Conservation (phyloP, 1,140 invertebrate genomes). For the Kradibia gibbosae region DNA sequence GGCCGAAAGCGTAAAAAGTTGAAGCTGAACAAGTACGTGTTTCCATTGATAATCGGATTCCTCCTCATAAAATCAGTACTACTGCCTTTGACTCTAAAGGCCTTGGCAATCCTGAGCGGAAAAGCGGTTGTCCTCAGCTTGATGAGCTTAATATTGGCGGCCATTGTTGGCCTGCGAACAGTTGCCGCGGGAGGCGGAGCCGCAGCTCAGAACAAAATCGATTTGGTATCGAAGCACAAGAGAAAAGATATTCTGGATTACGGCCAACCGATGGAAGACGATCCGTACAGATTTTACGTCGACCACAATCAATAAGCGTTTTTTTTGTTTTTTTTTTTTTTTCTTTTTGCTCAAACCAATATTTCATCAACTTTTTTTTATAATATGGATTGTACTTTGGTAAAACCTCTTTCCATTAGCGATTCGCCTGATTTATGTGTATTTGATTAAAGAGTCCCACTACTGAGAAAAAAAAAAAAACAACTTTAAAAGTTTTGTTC, state of each 20-base stretch:
- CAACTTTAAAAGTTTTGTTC: too few species aligned
- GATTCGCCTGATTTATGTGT: too few species aligned
- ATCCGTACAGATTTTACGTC: constrained; percentile 63
- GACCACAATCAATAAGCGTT: constrained; percentile 52
- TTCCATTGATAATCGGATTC: constrained; percentile 76
- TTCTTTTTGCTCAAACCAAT: too few species aligned
- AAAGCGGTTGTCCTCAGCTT: constrained; percentile 76
- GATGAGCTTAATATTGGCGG: constrained; percentile 73
- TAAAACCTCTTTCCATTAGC: too few species aligned
- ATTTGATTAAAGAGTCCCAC: too few species aligned
- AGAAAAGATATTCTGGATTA: constrained; percentile 62
- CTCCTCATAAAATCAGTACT: constrained; percentile 77
- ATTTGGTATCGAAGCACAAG: constrained; percentile 65
- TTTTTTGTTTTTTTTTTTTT: too few species aligned
- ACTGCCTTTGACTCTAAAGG: constrained; percentile 77
- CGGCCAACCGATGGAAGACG: constrained; percentile 53
- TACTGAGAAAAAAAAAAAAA: too few species aligned
- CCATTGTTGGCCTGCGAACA: constrained; percentile 68
- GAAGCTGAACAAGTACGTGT: constrained; percentile 70
- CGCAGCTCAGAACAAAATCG: constrained; percentile 55
- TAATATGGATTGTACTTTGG: too few species aligned
- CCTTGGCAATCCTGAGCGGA: constrained; percentile 76
- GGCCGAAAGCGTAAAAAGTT: constrained; percentile 60
- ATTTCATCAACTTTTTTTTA: too few species aligned
- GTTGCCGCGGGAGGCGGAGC: constrained; percentile 30